Conservation (phyloP, 2,113 vertebrate species). For the Aphyosemion australe region DNA sequence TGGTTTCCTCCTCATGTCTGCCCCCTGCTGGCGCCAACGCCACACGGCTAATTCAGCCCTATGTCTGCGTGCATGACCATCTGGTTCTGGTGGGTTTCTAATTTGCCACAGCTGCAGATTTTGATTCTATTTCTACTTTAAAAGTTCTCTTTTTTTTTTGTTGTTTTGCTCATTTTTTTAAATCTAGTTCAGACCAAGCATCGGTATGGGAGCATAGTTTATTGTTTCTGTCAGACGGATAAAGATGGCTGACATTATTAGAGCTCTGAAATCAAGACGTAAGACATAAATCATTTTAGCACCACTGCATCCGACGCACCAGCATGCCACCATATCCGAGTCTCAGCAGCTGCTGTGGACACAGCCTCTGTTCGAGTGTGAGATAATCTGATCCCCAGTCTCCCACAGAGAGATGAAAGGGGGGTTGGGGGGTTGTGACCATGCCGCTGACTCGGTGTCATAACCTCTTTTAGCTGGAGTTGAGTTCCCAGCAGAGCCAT, state of each 20-base stretch:
- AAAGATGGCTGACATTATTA: conserved; percentile 10
- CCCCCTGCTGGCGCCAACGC: conserved; percentile 56
- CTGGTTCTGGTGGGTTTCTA: conserved; percentile 55
- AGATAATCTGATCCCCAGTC: conserved; percentile 60
- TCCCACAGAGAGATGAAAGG: conserved; percentile 40
- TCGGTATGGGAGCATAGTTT: not conserved
- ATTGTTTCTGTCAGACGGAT: not conserved
- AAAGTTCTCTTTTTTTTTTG: not conserved
- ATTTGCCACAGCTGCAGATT: conserved; percentile 31
- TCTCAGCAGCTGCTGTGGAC: conserved; percentile 35
- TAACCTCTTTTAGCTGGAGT: conserved; percentile 67
- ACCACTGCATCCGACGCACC: conserved; percentile 20
- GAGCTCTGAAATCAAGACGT: conserved; percentile 23
- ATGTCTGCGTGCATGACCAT: conserved; percentile 46
- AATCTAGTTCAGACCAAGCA: not conserved
- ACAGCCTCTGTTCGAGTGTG: conserved; percentile 50
- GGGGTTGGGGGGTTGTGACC: conserved; percentile 13
- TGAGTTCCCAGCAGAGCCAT: conserved; percentile 39
- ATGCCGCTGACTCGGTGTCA: conserved; percentile 56
- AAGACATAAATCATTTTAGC: conserved; percentile 48
- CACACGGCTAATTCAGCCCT: conserved; percentile 64
- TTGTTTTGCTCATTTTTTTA: not conserved
- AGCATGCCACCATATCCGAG: conserved; percentile 7
- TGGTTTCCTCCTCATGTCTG: conserved; percentile 8
- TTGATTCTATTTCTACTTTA: not conserved